Base-by-base conservation (phyloP, 2,113 vertebrate genomes). In the Rhipidura dahli region DNA sequence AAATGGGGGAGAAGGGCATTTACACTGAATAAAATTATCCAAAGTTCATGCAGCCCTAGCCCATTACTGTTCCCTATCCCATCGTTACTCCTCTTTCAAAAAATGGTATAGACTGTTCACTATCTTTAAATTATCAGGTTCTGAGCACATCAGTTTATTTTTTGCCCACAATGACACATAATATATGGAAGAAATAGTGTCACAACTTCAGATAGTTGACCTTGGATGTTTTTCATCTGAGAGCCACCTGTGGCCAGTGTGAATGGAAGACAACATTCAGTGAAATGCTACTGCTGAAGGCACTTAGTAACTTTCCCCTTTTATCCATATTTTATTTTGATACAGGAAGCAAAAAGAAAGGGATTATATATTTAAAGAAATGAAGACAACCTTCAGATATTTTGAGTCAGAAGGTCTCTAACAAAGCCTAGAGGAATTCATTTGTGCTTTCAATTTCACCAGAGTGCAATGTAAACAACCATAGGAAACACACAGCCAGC, bases 371-470 rank as follows among this genome's bases (percentile, higher is more conserved):
- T 59, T 70, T 90, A 85, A 87, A 70, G 85, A 78, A 85, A 72
- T 6, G 51, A 89, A 85, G 79, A 72, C 76, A 95, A 75, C 35
- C 68, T 95, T 94, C 60, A 71, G 79, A 93, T 63, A 66, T 16
- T 59, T 23, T 12, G 40, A 94, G 51, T 42, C 39, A 81, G 71
- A 86, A 94, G 51, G 68, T 80, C 78, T 90, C 68, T 30, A 80
- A 88, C 59, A 93, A 96, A 94, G 88, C 51, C 47, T 86, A 56
- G 75, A 37, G 40, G 83, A 96, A 94, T 95, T 94, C 63, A 88
- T 96, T 92, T 73, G 40, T 51, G 64, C 83, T 83, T 94, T 80
- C 90, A 92, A 86, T 96, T 97, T 88, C 76, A 86, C 68, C 59
- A 63, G 68, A 92, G 82, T 30, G 64, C 51, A 96, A 66, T 90